phyloP scores from a whole-genome alignment of 1,140 invertebrate genomes.

The Papilio dardanus region DNA sequence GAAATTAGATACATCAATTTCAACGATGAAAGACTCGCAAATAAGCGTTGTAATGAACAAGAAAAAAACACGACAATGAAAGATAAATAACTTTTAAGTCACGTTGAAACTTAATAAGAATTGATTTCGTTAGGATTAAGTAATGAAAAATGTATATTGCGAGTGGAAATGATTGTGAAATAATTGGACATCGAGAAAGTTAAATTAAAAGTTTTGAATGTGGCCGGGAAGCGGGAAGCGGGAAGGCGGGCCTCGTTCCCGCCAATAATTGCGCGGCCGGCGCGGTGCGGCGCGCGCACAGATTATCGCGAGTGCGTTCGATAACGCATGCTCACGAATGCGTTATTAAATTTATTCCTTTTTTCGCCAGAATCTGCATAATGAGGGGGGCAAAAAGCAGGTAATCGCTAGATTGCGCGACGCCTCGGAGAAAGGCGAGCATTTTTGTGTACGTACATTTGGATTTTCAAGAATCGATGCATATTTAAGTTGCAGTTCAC shows the following conservation, averaged over 20 bases:
- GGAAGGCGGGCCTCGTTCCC: slow-evolving; percentile 23
- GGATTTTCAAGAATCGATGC: slow-evolving; percentile 54
- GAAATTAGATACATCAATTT: slow-evolving; percentile 37
- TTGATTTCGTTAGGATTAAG: slow-evolving; percentile 69
- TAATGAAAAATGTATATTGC: slow-evolving; percentile 60
- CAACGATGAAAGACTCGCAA: slow-evolving; percentile 29
- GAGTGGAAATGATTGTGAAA: slow-evolving; percentile 52
- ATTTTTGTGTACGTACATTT: slow-evolving; percentile 59
- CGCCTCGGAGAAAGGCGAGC: slow-evolving; percentile 68
- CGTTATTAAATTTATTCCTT: slow-evolving; percentile 81
- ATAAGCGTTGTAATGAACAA: slow-evolving; percentile 28
- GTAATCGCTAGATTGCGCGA: slow-evolving; percentile 74
- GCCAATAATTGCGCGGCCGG: slow-evolving; percentile 64
- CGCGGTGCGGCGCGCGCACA: slow-evolving; percentile 67
- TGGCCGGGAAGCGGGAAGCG: slow-evolving; percentile 13
- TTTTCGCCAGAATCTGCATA: slow-evolving; percentile 79
- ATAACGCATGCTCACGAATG: slow-evolving; percentile 78
- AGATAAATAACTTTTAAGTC: slow-evolving; percentile 54
- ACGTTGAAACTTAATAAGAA: slow-evolving; percentile 52
- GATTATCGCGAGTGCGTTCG: slow-evolving; percentile 81
- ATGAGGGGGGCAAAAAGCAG: slow-evolving; percentile 75
- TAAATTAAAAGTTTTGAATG: slow-evolving; percentile 59
- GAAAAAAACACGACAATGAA: slow-evolving; percentile 31
- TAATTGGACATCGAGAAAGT: slow-evolving; percentile 59
- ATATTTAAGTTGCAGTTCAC: slow-evolving; percentile 59